Evolutionary conservation across 2,113 vertebrate species (phyloP).

Genomic region (Myotis yumanensis): DNA sequence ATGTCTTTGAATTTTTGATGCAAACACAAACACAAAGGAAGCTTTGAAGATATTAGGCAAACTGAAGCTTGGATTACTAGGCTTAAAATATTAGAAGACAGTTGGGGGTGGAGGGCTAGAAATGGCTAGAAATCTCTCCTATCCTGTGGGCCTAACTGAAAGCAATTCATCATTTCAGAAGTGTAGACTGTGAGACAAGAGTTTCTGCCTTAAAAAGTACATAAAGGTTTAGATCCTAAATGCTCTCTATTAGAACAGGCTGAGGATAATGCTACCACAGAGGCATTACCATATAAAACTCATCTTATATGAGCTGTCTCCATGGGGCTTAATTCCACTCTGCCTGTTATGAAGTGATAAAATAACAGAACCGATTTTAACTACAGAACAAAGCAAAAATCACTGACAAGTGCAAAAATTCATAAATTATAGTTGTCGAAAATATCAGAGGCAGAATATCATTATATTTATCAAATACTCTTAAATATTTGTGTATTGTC

Average conservation of each 20-base stretch:
- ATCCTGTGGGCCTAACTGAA: neutral
- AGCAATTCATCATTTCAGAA: constrained; percentile 37
- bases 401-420: neutral
- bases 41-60: neutral
- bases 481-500: constrained; percentile 33
- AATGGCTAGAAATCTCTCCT: constrained; percentile 15
- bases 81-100: neutral
- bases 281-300: neutral
- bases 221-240: constrained; percentile 27
- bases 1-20: neutral
- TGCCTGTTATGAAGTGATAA: neutral
- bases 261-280: neutral
- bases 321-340: neutral
- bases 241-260: neutral
- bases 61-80: neutral
- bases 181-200: neutral
- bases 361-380: constrained; percentile 36
- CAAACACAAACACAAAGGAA: neutral
- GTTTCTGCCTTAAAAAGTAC: constrained; percentile 13
- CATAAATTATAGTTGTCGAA: constrained; percentile 13
- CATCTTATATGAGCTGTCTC: neutral
- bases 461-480: constrained; percentile 34
- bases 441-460: neutral
- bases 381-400: constrained; percentile 13
- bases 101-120: neutral